phyloP scores from a whole-genome alignment of 2,888 invertebrate species.

The Bugulina stolonifera region DNA sequence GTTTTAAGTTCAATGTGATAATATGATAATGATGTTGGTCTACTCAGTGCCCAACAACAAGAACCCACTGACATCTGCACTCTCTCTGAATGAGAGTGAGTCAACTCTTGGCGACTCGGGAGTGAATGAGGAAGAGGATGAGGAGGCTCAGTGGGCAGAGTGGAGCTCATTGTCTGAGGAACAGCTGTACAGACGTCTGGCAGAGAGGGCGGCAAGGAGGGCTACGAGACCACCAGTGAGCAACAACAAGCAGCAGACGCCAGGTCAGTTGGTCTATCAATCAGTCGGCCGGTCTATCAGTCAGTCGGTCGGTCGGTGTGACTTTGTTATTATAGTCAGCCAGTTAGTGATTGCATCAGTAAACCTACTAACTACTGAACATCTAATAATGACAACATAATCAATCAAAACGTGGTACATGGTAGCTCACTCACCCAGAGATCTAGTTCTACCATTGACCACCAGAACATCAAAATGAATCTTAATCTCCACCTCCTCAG shows the following conservation, averaged over 20 bases:
- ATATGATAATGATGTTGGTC: too few species aligned
- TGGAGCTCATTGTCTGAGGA: constrained; percentile 27
- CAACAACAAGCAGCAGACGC: constrained; percentile 11
- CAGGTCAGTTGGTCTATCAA: not conserved
- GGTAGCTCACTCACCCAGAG: too few species aligned
- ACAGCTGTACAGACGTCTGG: constrained; percentile 26
- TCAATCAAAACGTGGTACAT: too few species aligned
- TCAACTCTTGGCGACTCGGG: not conserved
- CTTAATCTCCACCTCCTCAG: too few species aligned
- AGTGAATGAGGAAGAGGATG: constrained; percentile 22
- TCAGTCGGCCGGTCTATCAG: not conserved
- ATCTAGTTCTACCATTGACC: too few species aligned
- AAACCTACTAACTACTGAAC: too few species aligned
- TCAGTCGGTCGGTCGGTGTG: not conserved
- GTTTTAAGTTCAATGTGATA: too few species aligned
- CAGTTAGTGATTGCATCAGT: too few species aligned
- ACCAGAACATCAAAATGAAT: too few species aligned
- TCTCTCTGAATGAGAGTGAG: constrained; percentile 4
- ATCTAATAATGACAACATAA: too few species aligned
- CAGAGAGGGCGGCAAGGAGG: constrained; percentile 19
- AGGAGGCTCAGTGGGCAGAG: constrained; percentile 19
- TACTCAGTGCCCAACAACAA: not conserved
- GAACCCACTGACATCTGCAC: not conserved
- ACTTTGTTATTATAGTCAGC: too few species aligned
- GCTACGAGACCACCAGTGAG: not conserved